Base-by-base conservation (phyloP, 2,797 vertebrate species). In the Iguana delicatissima region DNA sequence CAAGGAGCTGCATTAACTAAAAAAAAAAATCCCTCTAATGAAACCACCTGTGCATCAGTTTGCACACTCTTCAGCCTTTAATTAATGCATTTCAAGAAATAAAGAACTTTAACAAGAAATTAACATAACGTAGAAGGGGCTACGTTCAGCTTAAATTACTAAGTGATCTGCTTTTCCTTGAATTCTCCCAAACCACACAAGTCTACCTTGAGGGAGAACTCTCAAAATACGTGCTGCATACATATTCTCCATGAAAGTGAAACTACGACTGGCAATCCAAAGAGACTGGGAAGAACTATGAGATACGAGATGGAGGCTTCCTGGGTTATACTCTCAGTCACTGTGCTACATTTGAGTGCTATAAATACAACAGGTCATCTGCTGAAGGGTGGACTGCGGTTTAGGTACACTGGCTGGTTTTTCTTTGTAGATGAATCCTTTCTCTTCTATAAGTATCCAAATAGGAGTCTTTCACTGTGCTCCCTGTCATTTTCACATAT, bases 1-100 rank as follows among this genome's bases (percentile, higher is more conserved):
- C 74, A 77, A 26, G 0, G 0, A 2, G 55, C 80, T 77, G 85
- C 90, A 72, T 92, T 13, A 0, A 0, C 6, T 0, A 0, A 1
- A 1, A 46, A 83, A 83, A 87, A 86, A 77, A 80, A 16, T 57
- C 6, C 1, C 87, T 0, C 0, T 1, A 84, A 82, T 0, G 16
- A 89, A 24, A 62, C 50, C 89, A 84, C n/a, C 57, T 2, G 29
- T 24, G 24, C 24, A 74, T 79, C 59, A 29, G 76, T 80, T 55
- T 13, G 16, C 73, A 5, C 69, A 85, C 50, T 69, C n/a, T 67
- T 80, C 50, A 79, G 9, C 9, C n/a, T 18, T 50, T 26, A 10
- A 35, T 55, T 85, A 79, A 77, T 57, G 32, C 26, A 80, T 69
- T 13, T 2, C 59, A 84, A 52, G 59, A 86, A 59, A 79, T 42